These are phyloP conservation scores for Pantherophis guttatus DNA, from an alignment of 2,113 vertebrate genomes.

Conservation along the genomic window DNA sequence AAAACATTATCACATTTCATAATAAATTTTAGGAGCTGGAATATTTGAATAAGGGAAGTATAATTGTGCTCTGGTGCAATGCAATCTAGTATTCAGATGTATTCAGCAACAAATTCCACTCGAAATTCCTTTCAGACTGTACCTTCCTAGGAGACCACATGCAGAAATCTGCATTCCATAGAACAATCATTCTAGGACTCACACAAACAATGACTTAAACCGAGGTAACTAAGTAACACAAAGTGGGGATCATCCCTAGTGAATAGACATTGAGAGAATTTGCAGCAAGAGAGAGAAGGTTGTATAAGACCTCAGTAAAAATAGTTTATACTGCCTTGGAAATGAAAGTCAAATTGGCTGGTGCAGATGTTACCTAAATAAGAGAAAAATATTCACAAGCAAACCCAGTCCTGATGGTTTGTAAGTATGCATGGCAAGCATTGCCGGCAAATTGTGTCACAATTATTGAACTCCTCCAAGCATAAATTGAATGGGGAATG, in stretches of 20 bases:
- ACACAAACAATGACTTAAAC: not conserved
- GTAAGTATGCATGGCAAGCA: conserved; percentile 27
- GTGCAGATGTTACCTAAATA: not conserved
- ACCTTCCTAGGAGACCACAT: not conserved
- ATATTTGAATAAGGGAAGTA: not conserved
- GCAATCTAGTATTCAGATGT: not conserved
- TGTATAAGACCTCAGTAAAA: not conserved
- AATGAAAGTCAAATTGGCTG: not conserved
- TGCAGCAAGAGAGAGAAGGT: not conserved
- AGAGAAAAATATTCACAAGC: conserved; percentile 16
- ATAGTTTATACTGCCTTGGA: not conserved
- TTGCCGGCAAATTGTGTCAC: conserved; percentile 41
- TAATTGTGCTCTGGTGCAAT: not conserved
- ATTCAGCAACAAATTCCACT: not conserved
- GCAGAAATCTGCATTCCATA: not conserved
- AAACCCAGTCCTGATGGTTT: conserved; percentile 42
- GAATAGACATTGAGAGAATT: not conserved
- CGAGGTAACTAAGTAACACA: not conserved
- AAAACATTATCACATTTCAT: not conserved
- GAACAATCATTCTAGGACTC: not conserved
- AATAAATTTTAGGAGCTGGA: not conserved
- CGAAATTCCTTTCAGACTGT: not conserved
- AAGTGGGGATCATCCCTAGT: not conserved
- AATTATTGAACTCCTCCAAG: conserved; percentile 50
- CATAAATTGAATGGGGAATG: conserved; percentile 44